A percentile compares a stretch with the other conserved stretches of the same genome.
Conservation (phyloP, 2,113 vertebrate genomes). For the Xenopus laevis region DNA sequence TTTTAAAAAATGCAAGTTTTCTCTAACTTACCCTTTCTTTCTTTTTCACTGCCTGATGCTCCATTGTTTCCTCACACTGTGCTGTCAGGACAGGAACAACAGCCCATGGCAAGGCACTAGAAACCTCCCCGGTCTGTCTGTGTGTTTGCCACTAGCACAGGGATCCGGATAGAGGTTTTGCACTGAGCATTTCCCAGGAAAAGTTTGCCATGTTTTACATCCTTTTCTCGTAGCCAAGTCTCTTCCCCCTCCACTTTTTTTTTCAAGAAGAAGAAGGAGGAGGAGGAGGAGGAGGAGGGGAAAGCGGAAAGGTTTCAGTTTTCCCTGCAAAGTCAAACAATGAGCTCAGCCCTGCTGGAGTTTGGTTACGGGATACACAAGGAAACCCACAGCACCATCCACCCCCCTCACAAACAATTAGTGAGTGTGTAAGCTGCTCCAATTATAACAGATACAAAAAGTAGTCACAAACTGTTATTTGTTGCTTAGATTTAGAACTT, state of each 20-base stretch:
- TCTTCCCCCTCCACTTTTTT: conserved; percentile 13
- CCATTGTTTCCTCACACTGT: conserved; percentile 33
- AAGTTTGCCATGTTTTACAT: conserved; percentile 45
- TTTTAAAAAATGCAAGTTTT: conserved; percentile 25
- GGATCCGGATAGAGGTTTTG: conserved; percentile 20
- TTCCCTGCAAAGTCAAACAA: conserved; percentile 42
- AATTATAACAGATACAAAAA: too few relatives aligned
- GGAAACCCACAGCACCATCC: too few relatives aligned
- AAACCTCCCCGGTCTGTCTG: neutral
- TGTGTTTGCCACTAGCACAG: neutral
- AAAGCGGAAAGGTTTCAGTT: conserved; percentile 32
- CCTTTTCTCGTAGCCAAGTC: conserved; percentile 41
- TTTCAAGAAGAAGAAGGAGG: conserved; percentile 10
- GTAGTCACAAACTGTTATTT: too few relatives aligned
- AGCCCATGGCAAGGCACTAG: conserved; percentile 19
- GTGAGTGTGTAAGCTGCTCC: too few relatives aligned
- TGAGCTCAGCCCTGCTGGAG: conserved; percentile 43
- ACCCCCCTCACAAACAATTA: too few relatives aligned
- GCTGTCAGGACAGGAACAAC: conserved; percentile 6
- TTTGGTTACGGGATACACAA: conserved; percentile 25
- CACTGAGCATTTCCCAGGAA: conserved; percentile 35
- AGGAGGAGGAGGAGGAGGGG: conserved; percentile 17
- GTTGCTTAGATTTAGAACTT: too few relatives aligned
- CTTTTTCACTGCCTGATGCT: conserved; percentile 33
- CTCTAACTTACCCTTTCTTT: conserved; percentile 32